Evolutionary conservation across 2,888 invertebrate species (phyloP), one percentile per base, ranked within the genome.

Genomic region (Encarsia formosa): DNA sequence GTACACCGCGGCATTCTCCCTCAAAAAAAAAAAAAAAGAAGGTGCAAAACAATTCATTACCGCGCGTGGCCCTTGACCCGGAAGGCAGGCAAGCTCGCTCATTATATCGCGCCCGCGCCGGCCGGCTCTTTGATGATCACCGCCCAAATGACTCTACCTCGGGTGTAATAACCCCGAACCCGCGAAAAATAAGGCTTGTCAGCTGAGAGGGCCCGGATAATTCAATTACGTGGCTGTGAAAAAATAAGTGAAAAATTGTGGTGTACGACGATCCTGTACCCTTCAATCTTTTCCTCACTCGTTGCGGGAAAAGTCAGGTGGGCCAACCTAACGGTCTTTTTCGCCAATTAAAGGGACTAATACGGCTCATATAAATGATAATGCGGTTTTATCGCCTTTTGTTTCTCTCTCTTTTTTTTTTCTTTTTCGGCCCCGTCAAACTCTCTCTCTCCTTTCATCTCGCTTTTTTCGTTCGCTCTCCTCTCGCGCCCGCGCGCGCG

Each of bases 31-130:
- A n/a, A n/a, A n/a, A n/a, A n/a, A n/a, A n/a, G 65, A 64, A 72
- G 70, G 69, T 70, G 69, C 65, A 69, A 71, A 72, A 70, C 68
- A 71, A 72, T 71, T 70, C 70, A 70, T 72, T 71, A 71, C 43
- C 34, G 38, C 38, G 29, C n/a, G 37, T 52, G 56, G 52, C 52
- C 56, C 52, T 52, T 56, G 52, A 56, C 56, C 56, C 52, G 52
- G 41, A 46, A 54, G 54, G 41, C 46, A 40, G 42, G 54, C 49
- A 68, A 67, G 68, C 68, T 61, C 64, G 66, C 69, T 72, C 70
- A 71, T 72, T 70, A n/a, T n/a, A 71, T 66, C 65, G 64, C 50
- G 61, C 20, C n/a, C n/a, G n/a, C n/a, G n/a, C n/a, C n/a, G n/a
- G n/a, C n/a, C 22, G 5, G 22, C 63, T 65, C 69, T 71, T 71